These are phyloP conservation scores for Amblyopsis hoosieri DNA, from an alignment of 2,797 vertebrate species.

Conservation along the genomic window DNA sequence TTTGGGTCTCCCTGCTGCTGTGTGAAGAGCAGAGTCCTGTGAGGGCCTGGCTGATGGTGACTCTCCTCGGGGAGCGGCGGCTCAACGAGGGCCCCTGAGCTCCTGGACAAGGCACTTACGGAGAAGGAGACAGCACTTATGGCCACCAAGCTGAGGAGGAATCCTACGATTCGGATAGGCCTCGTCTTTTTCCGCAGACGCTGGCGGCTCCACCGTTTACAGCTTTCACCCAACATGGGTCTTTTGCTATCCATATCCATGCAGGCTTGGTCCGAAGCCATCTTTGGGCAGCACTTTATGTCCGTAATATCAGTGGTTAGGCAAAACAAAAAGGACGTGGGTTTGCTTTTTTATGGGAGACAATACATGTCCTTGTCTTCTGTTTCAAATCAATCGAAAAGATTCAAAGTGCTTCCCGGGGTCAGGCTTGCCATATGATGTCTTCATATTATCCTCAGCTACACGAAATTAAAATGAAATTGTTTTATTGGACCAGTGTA, in stretches of 20 bases:
- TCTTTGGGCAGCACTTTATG: conserved; percentile 44
- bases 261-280: conserved; percentile 61
- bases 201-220: conserved; percentile 68
- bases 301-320: conserved; percentile 51
- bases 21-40: conserved; percentile 92
- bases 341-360: conserved; percentile 51
- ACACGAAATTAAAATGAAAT: conserved; percentile 36
- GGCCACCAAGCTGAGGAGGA: conserved; percentile 87
- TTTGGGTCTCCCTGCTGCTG: conserved; percentile 74
- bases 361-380: conserved; percentile 58
- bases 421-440: conserved; percentile 70
- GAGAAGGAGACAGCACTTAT: conserved; percentile 86
- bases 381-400: conserved; percentile 62
- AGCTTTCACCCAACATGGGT: conserved; percentile 43
- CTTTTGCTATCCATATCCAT: conserved; percentile 47
- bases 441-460: conserved; percentile 80
- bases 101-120: conserved; percentile 89
- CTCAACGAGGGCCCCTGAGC: conserved; percentile 68
- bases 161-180: conserved; percentile 84
- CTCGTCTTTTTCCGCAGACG: conserved; percentile 88
- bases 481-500: conserved; percentile 5
- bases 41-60: conserved; percentile 69
- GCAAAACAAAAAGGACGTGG: neutral
- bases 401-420: conserved; percentile 66
- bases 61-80: conserved; percentile 60